These are phyloP conservation scores for Pelecanus crispus DNA, from an alignment of 2,113 vertebrate species.

Conservation along the genomic window DNA sequence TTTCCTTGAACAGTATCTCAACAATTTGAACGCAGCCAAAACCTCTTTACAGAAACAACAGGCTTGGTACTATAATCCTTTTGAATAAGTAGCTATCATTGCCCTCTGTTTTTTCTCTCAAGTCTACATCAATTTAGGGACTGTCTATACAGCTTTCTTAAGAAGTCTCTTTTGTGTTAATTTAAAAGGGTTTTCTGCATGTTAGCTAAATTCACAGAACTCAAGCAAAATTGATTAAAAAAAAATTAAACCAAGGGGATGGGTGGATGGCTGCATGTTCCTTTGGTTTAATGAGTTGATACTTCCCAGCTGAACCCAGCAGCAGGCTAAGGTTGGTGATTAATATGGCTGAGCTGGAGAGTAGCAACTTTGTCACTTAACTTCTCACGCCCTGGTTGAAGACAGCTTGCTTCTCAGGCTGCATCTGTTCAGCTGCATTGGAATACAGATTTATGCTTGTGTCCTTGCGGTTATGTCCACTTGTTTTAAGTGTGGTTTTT, in stretches of 20 bases:
- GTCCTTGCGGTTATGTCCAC: neutral
- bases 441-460: neutral
- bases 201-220: neutral
- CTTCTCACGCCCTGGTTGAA: neutral
- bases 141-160: neutral
- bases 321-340: neutral
- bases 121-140: neutral
- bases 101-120: neutral
- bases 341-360: neutral
- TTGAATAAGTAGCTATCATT: neutral
- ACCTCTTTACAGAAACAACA: neutral
- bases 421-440: rapidly evolving
- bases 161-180: neutral
- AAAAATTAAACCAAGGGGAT: neutral
- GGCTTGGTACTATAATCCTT: neutral
- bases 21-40: neutral
- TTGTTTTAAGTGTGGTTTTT: neutral
- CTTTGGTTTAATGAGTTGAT: neutral
- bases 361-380: neutral
- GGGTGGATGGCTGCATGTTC: neutral
- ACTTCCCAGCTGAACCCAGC: neutral
- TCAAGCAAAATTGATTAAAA: neutral
- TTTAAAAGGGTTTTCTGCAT: neutral
- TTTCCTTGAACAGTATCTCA: neutral
- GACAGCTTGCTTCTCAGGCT: neutral